Conservation (phyloP, 2,888 invertebrate species). For the Hemicrepidius hirtus region DNA sequence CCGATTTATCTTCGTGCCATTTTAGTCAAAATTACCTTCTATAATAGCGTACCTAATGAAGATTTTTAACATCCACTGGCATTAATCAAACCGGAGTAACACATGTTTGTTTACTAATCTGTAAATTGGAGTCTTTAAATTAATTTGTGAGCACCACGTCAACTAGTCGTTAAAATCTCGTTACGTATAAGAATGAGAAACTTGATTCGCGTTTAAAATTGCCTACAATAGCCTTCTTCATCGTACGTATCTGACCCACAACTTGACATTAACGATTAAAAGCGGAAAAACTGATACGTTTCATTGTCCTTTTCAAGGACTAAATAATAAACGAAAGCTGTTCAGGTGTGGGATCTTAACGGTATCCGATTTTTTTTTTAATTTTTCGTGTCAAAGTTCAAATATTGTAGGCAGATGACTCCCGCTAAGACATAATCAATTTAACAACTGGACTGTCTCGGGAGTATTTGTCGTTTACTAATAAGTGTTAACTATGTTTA, state of each 20-base stretch:
- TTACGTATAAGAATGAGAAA: constrained; percentile 20
- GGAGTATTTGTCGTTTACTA: constrained; percentile 22
- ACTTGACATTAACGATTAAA: constrained; percentile 16
- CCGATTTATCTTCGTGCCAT: constrained; percentile 9
- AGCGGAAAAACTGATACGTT: constrained; percentile 11
- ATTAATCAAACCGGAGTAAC: constrained; percentile 13
- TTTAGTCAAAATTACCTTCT: constrained; percentile 7
- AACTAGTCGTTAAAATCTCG: constrained; percentile 31
- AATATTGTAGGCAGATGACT: constrained; percentile 32
- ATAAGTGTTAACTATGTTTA: constrained; percentile 22
- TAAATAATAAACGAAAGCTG: background rate
- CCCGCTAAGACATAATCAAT: constrained; percentile 31
- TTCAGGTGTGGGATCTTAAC: constrained; percentile 20
- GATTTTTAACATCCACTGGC: constrained; percentile 15
- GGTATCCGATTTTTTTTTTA: constrained; percentile 2
- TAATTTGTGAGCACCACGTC: constrained; percentile 24
- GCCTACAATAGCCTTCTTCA: background rate
- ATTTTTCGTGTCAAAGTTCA: constrained; percentile 15
- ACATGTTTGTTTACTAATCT: constrained; percentile 24
- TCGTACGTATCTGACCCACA: constrained; percentile 1
- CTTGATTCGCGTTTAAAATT: background rate
- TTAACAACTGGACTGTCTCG: constrained; percentile 31
- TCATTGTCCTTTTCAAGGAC: background rate
- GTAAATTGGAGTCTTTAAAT: constrained; percentile 20
- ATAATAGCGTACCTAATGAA: constrained; percentile 12